These are phyloP conservation scores for Drosophila mercatorum DNA, from an alignment of 2,888 invertebrate species.

Conservation along the genomic window DNA sequence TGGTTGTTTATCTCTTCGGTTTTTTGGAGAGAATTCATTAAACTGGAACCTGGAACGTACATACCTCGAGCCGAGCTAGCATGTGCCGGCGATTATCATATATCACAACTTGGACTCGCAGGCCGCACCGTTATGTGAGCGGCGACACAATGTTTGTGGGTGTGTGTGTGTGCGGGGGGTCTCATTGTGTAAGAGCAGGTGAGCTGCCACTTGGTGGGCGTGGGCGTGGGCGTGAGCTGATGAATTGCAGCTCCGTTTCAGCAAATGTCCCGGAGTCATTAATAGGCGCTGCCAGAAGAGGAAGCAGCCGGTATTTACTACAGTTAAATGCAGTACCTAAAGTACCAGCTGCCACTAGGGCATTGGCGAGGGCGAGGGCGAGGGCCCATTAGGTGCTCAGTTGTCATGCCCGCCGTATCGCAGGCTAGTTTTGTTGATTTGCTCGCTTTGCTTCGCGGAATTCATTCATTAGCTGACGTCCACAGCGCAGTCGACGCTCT, in stretches of 20 bases:
- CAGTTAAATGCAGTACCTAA: constrained; percentile 23
- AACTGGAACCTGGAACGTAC: constrained; percentile 48
- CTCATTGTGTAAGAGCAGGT: constrained; percentile 24
- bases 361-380: background rate
- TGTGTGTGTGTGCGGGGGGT: background rate
- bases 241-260: constrained; percentile 44
- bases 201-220: constrained; percentile 4
- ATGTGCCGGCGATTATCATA: constrained; percentile 64
- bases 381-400: background rate
- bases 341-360: background rate
- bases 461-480: constrained; percentile 69
- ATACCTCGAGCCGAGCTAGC: constrained; percentile 15
- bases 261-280: constrained; percentile 38
- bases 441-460: constrained; percentile 47
- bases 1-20: constrained; percentile 26
- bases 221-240: constrained; percentile 16
- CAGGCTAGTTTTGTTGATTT: constrained; percentile 41
- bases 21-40: constrained; percentile 42
- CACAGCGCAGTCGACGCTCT: constrained; percentile 15
- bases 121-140: constrained; percentile 13
- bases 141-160: background rate
- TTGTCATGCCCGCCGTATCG: constrained; percentile 45
- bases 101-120: constrained; percentile 53
- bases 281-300: background rate
- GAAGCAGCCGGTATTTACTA: background rate